Evolutionary conservation across 2,888 invertebrate species (phyloP).

Genomic region (Perithous albicinctus): DNA sequence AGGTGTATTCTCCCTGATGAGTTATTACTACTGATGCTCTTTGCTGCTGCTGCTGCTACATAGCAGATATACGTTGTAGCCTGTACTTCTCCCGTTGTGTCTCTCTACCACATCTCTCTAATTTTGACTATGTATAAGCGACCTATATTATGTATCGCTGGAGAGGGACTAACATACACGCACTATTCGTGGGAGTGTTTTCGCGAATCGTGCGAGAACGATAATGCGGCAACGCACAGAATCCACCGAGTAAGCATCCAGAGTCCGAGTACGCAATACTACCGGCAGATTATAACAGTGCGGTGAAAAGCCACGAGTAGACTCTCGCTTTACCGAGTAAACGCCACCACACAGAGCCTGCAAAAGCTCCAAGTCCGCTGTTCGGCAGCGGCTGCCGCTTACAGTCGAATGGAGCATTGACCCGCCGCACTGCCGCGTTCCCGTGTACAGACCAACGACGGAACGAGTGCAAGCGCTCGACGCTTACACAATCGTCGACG

Average conservation of each 20-base stretch:
- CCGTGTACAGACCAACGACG: conserved; percentile 20
- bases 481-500: conserved; percentile 60
- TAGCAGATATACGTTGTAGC: background rate
- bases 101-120: background rate
- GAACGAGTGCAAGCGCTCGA: conserved; percentile 37
- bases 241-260: background rate
- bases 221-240: conserved; percentile 4
- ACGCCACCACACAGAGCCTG: background rate
- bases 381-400: background rate
- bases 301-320: conserved; percentile 20
- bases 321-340: background rate
- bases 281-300: conserved; percentile 5
- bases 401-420: conserved; percentile 56
- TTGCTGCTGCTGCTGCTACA: background rate
- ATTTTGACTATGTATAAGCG: background rate
- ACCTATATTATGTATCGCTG: background rate
- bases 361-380: conserved; percentile 22
- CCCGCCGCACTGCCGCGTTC: conserved; percentile 47
- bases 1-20: background rate
- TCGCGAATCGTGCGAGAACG: conserved; percentile 7
- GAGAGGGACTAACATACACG: background rate
- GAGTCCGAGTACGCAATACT: background rate
- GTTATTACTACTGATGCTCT: background rate
- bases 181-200: conserved; percentile 13
- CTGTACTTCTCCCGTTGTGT: background rate